Percentiles rank a stretch among this genome's conserved stretches.
phyloP scores from a whole-genome alignment of 2,113 vertebrate species.

The Vidua chalybeata region DNA sequence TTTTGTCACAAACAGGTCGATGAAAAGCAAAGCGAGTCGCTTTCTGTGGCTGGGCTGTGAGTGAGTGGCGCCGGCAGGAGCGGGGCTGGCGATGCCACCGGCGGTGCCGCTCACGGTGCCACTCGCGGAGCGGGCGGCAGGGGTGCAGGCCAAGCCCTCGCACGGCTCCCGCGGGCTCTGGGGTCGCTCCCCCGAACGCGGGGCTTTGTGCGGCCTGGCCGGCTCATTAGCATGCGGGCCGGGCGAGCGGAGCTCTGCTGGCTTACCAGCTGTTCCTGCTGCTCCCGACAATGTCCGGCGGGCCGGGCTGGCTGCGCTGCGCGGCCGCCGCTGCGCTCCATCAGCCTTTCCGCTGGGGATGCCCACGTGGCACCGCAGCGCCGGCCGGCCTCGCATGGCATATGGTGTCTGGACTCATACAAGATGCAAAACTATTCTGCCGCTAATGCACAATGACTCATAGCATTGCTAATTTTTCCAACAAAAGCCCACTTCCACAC shows the following conservation, averaged over 20 bases:
- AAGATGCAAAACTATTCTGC: slow-evolving; percentile 98
- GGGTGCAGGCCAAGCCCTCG: neutral
- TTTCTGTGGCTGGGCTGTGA: neutral
- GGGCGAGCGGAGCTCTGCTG: slow-evolving; percentile 54
- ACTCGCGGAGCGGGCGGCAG: neutral
- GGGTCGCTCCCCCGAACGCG: neutral
- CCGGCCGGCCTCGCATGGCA: slow-evolving; percentile 94
- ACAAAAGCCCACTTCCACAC: slow-evolving; percentile 88
- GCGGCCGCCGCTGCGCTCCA: slow-evolving; percentile 73
- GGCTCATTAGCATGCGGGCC: slow-evolving; percentile 91
- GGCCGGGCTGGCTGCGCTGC: slow-evolving; percentile 88
- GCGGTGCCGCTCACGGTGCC: neutral
- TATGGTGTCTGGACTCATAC: slow-evolving; percentile 99
- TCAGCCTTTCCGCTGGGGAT: slow-evolving; percentile 83
- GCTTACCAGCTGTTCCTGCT: slow-evolving; percentile 98
- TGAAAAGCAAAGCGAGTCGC: fast-evolving
- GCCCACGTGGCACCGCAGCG: slow-evolving; percentile 89
- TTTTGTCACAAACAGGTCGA: neutral
- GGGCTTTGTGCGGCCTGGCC: slow-evolving; percentile 47
- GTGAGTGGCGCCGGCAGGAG: too few species aligned
- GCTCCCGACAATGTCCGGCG: slow-evolving; percentile 92
- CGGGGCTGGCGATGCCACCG: neutral
- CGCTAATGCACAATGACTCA: slow-evolving; percentile 97
- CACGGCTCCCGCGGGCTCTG: neutral
- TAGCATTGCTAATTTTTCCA: slow-evolving; percentile 94